Evolutionary conservation across 2,888 invertebrate species (phyloP).

Genomic region (Hemistola chrysoprasaria): DNA sequence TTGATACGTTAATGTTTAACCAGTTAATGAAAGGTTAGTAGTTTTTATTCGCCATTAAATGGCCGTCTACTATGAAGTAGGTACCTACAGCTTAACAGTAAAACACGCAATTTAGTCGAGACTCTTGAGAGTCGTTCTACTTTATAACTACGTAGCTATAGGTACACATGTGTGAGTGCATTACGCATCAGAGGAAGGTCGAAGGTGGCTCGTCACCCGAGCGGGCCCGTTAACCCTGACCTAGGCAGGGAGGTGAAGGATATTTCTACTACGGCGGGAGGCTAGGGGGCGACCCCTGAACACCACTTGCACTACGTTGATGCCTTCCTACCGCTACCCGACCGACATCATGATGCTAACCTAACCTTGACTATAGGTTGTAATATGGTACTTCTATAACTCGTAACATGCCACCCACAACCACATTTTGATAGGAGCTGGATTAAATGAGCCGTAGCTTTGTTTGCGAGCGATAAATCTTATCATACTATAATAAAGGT

Average conservation of each 20-base stretch:
- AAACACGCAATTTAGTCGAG: no score
- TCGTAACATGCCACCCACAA: constrained; percentile 26
- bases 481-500: no score
- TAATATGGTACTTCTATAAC: constrained; percentile 30
- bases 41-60: no score
- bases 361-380: no score
- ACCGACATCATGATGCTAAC: constrained; percentile 40
- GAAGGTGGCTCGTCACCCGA: constrained; percentile 71
- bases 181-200: constrained; percentile 72
- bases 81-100: no score
- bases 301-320: constrained; percentile 70
- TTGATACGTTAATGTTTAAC: no score
- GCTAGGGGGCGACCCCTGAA: constrained; percentile 45
- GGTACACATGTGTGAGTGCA: constrained; percentile 42
- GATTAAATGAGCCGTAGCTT: no score
- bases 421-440: no score
- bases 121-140: no score
- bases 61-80: no score
- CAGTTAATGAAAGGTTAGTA: no score
- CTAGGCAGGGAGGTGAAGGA: constrained; percentile 78
- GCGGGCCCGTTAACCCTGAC: constrained; percentile 80
- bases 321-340: constrained; percentile 56
- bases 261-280: constrained; percentile 72
- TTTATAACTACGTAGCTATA: constrained; percentile 8
- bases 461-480: no score